A percentile compares a stretch with the other conserved stretches of the same genome.
phyloP scores from a whole-genome alignment of 2,113 vertebrate genomes.

The Bettongia penicillata region DNA sequence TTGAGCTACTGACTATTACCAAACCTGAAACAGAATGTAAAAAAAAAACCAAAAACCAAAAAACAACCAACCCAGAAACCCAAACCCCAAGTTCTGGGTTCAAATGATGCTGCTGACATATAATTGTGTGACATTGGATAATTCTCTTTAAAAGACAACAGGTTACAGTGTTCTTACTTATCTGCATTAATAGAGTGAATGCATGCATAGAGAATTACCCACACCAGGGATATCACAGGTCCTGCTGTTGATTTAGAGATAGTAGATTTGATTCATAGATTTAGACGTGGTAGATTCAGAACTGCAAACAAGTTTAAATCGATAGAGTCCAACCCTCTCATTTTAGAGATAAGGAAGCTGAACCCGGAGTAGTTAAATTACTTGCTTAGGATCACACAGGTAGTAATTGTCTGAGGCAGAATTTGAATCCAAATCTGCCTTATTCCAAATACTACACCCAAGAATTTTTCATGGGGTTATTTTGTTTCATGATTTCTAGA shows the following conservation, averaged over 20 bases:
- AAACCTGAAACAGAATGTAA: not conserved
- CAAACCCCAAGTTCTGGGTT: not conserved
- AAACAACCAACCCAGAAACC: not conserved
- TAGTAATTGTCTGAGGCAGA: not conserved
- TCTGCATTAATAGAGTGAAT: not conserved
- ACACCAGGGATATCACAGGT: not conserved
- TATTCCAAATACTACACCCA: not conserved
- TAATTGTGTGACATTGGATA: conserved; percentile 3
- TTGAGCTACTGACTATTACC: not conserved
- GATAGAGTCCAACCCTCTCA: not conserved
- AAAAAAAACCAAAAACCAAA: not conserved
- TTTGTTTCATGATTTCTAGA: conserved; percentile 4
- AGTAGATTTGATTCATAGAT: no score
- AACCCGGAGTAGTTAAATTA: not conserved
- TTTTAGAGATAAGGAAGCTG: not conserved
- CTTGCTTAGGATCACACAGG: not conserved
- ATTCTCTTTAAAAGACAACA: not conserved
- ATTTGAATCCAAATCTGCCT: not conserved
- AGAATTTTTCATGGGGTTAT: not conserved
- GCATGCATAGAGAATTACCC: not conserved
- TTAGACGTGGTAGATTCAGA: not conserved
- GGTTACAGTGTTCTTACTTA: not conserved
- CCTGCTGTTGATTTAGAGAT: no score
- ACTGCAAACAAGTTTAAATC: not conserved
- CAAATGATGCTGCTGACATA: not conserved